A percentile compares a stretch with the other conserved stretches of the same genome.
Evolutionary conservation across 2,797 vertebrate genomes (phyloP).

Genomic region (Heterohyrax brucei): DNA sequence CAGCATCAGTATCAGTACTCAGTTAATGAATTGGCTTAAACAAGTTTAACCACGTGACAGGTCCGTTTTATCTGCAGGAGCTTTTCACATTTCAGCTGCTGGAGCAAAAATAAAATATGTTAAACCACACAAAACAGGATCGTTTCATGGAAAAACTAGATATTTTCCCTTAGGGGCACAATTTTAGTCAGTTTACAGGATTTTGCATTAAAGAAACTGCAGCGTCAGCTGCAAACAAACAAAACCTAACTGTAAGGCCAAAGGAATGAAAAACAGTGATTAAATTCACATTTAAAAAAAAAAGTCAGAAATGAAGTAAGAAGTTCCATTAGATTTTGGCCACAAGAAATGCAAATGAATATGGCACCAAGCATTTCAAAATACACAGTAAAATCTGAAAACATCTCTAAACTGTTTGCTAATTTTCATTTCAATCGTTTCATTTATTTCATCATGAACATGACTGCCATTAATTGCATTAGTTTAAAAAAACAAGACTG

Average conservation of each 20-base stretch:
- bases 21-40: constrained; percentile 89
- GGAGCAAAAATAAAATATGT: constrained; percentile 88
- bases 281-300: constrained; percentile 81
- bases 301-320: constrained; percentile 82
- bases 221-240: constrained; percentile 86
- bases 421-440: constrained; percentile 83
- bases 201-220: constrained; percentile 88
- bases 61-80: constrained; percentile 87
- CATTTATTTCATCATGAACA: constrained; percentile 83
- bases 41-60: constrained; percentile 90
- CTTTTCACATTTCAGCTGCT: constrained; percentile 87
- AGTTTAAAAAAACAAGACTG: constrained; percentile 55
- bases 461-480: constrained; percentile 74
- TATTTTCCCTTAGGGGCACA: constrained; percentile 82
- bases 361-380: constrained; percentile 84
- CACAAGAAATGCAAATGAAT: constrained; percentile 83
- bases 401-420: constrained; percentile 78
- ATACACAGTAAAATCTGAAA: constrained; percentile 80
- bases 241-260: constrained; percentile 89
- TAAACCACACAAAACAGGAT: constrained; percentile 87
- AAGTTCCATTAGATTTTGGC: constrained; percentile 83
- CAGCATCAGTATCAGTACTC: constrained; percentile 91
- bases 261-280: constrained; percentile 88
- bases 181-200: constrained; percentile 85
- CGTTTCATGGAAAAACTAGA: constrained; percentile 87